Evolutionary conservation across 2,797 vertebrate species (phyloP), one percentile per base, ranked within the genome.

Genomic region (Enteromius paludinosus): DNA sequence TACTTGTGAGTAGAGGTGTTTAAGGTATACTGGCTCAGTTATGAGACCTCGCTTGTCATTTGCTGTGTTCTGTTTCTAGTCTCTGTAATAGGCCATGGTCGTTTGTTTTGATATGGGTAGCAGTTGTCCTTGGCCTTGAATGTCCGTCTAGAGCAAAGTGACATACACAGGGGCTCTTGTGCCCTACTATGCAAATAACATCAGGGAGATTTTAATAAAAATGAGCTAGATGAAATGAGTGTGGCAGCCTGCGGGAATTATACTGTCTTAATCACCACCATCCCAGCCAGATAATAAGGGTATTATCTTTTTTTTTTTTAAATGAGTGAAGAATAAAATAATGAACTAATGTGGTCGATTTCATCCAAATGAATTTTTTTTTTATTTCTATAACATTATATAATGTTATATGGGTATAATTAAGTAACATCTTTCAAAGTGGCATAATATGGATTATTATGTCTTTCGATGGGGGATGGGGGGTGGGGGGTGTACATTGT

Each of bases 271-370:
- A 93, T 93, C 91, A 88, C 88, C 83, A 75, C 88, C 86, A 91
- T 90, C 90, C 88, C 84, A 38, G 85, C 82, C 88, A 91, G 89
- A 90, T 90, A 92, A 93, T 91, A 91, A 90, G 87, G 84, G 85
- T 81, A 62, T 38, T 35, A 6, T 35, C 3, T 35, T 35, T 35
- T 33, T 33, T 33, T 30, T 1, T 54, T 87, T 83, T 38, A 81
- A 25, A 81, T 83, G 87, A 88, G 89, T 91, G 89, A 93, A 92
- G 94, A 93, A 92, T 89, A 88, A 87, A 87, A 86, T 83, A 25
- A 85, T 88, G 89, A 92, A 92, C 87, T 92, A 91, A 94, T 93
- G 92, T 88, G 85, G 88, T 90, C 92, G 86, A 92, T 94, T 94
- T 94, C 90, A 88, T 91, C 79, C 78, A 77, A 89, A 88, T 86